phyloP scores from a whole-genome alignment of 2,113 vertebrate genomes.

The Gallinago jamesoni region DNA sequence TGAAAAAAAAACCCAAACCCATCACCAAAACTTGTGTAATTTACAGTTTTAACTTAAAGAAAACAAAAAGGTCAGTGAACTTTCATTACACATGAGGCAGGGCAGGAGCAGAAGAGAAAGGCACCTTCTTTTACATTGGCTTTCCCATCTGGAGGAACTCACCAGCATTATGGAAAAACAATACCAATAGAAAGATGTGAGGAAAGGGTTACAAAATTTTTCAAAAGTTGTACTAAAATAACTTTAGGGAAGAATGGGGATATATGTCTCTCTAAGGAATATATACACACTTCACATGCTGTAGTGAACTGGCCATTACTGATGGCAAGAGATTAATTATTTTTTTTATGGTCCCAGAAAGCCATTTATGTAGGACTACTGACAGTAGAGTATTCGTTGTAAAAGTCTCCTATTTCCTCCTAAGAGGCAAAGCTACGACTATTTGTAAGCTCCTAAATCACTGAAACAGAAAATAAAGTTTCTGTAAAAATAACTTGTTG shows the following conservation, averaged over 20 bases:
- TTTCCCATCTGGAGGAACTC: background rate
- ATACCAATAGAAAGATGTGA: background rate
- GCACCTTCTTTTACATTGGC: background rate
- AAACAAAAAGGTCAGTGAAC: background rate
- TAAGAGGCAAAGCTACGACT: background rate
- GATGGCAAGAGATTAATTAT: background rate
- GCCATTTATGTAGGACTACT: background rate
- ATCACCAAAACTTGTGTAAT: background rate
- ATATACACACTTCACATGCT: background rate
- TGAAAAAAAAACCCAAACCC: background rate
- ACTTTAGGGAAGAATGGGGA: background rate
- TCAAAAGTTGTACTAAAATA: background rate
- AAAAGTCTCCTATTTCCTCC: background rate
- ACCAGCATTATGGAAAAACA: background rate
- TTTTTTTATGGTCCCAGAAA: background rate
- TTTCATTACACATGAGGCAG: accelerated
- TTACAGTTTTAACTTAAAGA: background rate
- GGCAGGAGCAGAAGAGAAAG: background rate
- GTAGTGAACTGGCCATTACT: background rate
- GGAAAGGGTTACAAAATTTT: background rate
- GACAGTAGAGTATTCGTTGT: background rate
- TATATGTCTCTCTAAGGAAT: background rate
- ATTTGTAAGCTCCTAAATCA: background rate
- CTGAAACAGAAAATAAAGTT: background rate
- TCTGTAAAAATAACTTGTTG: background rate